A percentile compares a stretch with the other conserved stretches of the same genome.
Evolutionary conservation across 2,888 invertebrate genomes (phyloP).

Genomic region (Callyntrura guangdongensis): DNA sequence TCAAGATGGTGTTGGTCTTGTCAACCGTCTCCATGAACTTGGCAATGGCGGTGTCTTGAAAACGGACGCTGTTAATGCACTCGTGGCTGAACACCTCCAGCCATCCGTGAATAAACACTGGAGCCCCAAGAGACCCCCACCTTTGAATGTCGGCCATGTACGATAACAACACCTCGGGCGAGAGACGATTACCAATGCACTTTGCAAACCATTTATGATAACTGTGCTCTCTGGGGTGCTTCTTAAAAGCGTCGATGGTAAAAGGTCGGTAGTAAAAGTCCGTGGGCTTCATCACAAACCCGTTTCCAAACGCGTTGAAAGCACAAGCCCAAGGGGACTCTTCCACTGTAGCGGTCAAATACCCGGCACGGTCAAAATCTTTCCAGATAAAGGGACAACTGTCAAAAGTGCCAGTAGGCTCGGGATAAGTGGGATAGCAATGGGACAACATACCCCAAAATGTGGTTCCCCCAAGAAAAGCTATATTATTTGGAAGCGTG

Average conservation of each 20-base stretch:
- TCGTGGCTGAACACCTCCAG: constrained; percentile 80
- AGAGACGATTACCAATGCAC: too few species aligned
- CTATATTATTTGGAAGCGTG: too few species aligned
- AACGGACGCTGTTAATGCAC: constrained; percentile 75
- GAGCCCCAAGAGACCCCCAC: neutral
- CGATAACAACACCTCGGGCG: too few species aligned
- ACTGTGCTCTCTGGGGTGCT: too few species aligned
- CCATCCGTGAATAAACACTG: constrained; percentile 82
- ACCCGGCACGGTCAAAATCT: constrained; percentile 53
- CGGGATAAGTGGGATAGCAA: too few species aligned
- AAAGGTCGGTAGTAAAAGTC: constrained; percentile 74
- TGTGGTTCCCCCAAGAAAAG: too few species aligned
- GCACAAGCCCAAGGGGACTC: constrained; percentile 39
- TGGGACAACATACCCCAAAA: too few species aligned
- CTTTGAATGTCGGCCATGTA: too few species aligned
- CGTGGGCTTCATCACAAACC: constrained; percentile 66
- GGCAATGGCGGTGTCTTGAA: constrained; percentile 73
- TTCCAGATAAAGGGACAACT: constrained; percentile 76
- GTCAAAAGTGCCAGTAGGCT: neutral
- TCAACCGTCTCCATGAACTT: constrained; percentile 85
- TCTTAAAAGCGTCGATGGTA: constrained; percentile 86
- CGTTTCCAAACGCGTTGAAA: constrained; percentile 48
- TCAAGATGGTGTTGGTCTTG: constrained; percentile 89
- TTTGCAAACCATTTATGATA: too few species aligned
- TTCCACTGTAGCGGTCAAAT: constrained; percentile 64